Evolutionary conservation across 2,113 vertebrate genomes (phyloP).

Genomic region (Shinisaurus crocodilurus): DNA sequence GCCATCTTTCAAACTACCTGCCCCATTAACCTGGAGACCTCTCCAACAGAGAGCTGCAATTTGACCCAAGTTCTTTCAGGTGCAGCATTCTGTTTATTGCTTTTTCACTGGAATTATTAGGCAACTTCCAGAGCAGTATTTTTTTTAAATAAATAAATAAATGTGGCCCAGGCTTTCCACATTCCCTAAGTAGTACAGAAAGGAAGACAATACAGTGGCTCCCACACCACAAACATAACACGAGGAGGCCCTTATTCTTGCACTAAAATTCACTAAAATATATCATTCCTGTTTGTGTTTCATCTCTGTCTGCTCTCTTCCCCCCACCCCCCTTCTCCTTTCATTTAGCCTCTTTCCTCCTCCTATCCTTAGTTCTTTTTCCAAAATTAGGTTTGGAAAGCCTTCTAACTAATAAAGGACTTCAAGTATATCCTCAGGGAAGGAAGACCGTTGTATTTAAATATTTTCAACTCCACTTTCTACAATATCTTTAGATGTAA

Average conservation of each 20-base stretch:
- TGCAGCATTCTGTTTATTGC: slow-evolving; percentile 27
- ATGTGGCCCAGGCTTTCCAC: not conserved
- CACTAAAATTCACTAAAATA: not conserved
- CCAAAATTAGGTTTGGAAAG: slow-evolving; percentile 14
- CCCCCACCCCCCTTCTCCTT: not conserved
- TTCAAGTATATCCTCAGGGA: slow-evolving; percentile 11
- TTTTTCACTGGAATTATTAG: slow-evolving; percentile 45
- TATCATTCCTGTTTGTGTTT: not conserved
- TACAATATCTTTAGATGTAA: not conserved
- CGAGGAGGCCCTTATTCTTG: not conserved
- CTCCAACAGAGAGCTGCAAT: slow-evolving; percentile 39
- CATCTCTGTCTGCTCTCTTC: not conserved
- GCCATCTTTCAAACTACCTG: slow-evolving; percentile 39
- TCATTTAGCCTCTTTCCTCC: not conserved
- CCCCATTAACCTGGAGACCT: slow-evolving; percentile 37
- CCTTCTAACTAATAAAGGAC: slow-evolving; percentile 14
- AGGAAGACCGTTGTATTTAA: not conserved
- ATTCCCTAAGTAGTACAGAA: not conserved
- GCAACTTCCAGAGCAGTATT: not conserved
- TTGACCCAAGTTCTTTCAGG: slow-evolving; percentile 43
- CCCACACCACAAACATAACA: too few species aligned
- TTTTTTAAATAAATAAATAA: not conserved
- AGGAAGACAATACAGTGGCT: not conserved
- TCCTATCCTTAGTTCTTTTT: slow-evolving; percentile 19
- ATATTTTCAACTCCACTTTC: slow-evolving; percentile 21